phyloP scores from a whole-genome alignment of 2,113 vertebrate genomes.

The Barnardius zonarius region DNA sequence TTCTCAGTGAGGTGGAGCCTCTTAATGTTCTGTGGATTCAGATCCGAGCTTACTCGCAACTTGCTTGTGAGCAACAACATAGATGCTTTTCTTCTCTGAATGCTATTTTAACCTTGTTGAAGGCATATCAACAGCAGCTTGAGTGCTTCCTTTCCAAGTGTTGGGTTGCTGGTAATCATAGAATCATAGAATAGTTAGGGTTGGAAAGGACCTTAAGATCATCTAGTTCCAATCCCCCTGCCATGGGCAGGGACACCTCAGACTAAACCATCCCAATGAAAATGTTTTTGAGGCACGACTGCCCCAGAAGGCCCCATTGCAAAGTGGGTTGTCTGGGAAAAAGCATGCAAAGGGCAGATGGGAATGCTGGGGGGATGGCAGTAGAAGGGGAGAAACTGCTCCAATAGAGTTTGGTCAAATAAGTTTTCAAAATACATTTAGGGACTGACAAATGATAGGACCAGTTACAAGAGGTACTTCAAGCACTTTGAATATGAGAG shows the following conservation, averaged over 20 bases:
- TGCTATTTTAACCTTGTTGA: not conserved
- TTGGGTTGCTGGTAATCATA: accelerated
- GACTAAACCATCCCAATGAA: too few relatives aligned
- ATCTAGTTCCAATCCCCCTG: too few relatives aligned
- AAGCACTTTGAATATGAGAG: not conserved
- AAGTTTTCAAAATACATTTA: not conserved
- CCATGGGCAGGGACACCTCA: too few relatives aligned
- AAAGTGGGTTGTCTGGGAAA: not conserved
- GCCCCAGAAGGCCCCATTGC: not conserved
- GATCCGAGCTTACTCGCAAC: not conserved
- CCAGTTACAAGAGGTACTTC: not conserved
- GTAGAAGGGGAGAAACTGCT: not conserved
- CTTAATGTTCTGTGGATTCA: not conserved
- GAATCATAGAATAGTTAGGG: too few relatives aligned
- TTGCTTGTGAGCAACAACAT: not conserved
- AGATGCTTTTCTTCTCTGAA: not conserved
- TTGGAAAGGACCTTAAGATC: too few relatives aligned
- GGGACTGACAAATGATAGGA: not conserved
- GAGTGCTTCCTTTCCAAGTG: not conserved
- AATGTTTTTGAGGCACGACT: not conserved
- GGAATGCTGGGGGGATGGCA: not conserved
- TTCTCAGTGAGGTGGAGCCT: not conserved
- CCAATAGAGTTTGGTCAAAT: not conserved
- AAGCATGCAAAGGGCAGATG: accelerated
- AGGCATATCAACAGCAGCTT: not conserved